Evolutionary conservation across 2,888 invertebrate species (phyloP), one percentile per base, ranked within the genome.

Genomic region (Dastarcus helophoroides): DNA sequence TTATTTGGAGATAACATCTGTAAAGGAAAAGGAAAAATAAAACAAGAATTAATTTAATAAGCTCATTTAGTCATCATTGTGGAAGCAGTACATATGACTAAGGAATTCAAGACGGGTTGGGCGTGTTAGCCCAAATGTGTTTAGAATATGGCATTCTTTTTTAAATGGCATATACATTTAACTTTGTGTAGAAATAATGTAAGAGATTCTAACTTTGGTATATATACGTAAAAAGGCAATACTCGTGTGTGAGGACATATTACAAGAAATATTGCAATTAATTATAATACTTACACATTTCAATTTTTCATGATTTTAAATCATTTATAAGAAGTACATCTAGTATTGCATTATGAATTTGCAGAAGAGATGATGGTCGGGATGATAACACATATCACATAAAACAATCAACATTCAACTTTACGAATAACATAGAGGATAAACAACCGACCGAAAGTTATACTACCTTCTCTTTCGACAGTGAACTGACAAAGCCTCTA

Each of bases 61-160:
- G 58, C 58, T 58, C 57, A 54, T 56, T 56, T 56, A 58, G 54
- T 58, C 56, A 53, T 57, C 49, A 52, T 50, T 49, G 54, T 56
- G 55, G 58, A 56, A 58, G 56, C 55, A 54, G 48, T 56, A 56
- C 54, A 55, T 32, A 52, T 51, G 50, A 54, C 51, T 53, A 53
- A 54, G 52, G 49, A 54, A 51, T 51, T 51, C 51, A 48, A 48
- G 50, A 54, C 41, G 50, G 45, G 43, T 42, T 39, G 40, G 49
- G 46, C 42, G 34, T 43, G 40, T 40, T 39, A 37, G 43, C 40
- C 41, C 39, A 32, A 38, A 39, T n/a, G 46, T 43, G 46, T 48
- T 48, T 50, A 53, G 51, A 54, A 54, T 55, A 53, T 53, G 53
- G 52, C 51, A 53, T 52, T 47, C 51, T n/a, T n/a, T n/a, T n/a